Evolutionary conservation across 2,797 vertebrate species (phyloP).

Genomic region (Loris lydekkerianus): DNA sequence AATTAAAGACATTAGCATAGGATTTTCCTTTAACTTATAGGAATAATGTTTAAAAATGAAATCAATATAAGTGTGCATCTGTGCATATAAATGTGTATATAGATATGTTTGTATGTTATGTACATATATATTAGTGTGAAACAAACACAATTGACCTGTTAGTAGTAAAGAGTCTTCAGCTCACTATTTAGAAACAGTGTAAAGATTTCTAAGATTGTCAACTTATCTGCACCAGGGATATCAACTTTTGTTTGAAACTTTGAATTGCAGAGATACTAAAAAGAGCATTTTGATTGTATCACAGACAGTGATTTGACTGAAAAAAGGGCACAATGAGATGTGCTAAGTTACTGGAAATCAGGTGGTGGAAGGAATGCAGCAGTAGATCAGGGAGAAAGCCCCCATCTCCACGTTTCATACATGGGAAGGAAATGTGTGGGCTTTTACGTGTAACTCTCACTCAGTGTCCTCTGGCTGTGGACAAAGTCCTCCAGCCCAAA

Average conservation of each 20-base stretch:
- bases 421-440: not conserved
- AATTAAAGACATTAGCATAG: not conserved
- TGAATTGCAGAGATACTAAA: not conserved
- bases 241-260: not conserved
- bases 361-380: not conserved
- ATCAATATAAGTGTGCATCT: not conserved
- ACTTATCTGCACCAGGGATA: not conserved
- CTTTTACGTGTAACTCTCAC: not conserved
- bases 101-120: too few species aligned
- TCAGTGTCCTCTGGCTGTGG: not conserved
- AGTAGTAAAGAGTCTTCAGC: not conserved
- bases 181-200: not conserved
- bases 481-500: not conserved
- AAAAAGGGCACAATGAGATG: not conserved
- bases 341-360: not conserved
- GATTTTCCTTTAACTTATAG: not conserved
- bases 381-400: not conserved
- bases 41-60: constrained; percentile 23
- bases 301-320: not conserved
- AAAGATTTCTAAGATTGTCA: not conserved
- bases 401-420: not conserved
- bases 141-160: not conserved
- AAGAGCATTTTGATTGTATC: not conserved
- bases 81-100: accelerated
- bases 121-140: not conserved